Base-by-base conservation (phyloP, 2,888 invertebrate species). In the Microctonus aethiopoides region DNA sequence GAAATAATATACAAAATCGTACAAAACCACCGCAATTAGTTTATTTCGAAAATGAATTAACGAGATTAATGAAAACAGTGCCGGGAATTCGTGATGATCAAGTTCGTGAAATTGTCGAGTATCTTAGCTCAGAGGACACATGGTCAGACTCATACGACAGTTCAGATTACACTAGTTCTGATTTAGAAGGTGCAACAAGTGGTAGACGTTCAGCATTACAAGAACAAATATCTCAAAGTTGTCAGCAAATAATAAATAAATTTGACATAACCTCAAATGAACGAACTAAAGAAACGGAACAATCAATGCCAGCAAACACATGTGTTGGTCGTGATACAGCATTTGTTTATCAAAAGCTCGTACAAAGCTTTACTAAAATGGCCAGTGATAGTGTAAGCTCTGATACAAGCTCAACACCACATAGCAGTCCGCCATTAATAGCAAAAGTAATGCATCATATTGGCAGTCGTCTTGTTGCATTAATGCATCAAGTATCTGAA, bases 111-210 rank as follows among this genome's bases (percentile, higher is more conserved):
- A 95, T 96, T 67, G 96, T 97, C 0, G 96, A 96, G 86, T 96
- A 96, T 84, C 87, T 96, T 74, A 96, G 95, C 76, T 95, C 95
- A 76, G 96, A 96, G 83, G 96, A 96, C 81, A 95, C 96, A 3
- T 96, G 95, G 95, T 96, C 95, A 75, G 96, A 96, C 85, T 96
- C 95, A 0, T 96, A 95, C 81, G 96, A 96, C 84, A 95, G 95
- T 2, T 95, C 95, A 0, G 96, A 96, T 84, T 96, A 96, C 80
- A 96, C 95, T 1, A 95, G 95, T 75, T 95, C 95, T 0, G 96
- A 96, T 84, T 87, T 95, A 65, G 95, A 95, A 81, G 92, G 93
- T 6, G 89, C 89, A 7, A 87, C 88, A 0, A 87, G 87, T 11
- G 89, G 89, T 2, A 89, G 90, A 61, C 91, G 93, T 81, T 91